These are phyloP conservation scores for Brachirus orientalis DNA, from an alignment of 2,113 vertebrate species.

Conservation along the genomic window DNA sequence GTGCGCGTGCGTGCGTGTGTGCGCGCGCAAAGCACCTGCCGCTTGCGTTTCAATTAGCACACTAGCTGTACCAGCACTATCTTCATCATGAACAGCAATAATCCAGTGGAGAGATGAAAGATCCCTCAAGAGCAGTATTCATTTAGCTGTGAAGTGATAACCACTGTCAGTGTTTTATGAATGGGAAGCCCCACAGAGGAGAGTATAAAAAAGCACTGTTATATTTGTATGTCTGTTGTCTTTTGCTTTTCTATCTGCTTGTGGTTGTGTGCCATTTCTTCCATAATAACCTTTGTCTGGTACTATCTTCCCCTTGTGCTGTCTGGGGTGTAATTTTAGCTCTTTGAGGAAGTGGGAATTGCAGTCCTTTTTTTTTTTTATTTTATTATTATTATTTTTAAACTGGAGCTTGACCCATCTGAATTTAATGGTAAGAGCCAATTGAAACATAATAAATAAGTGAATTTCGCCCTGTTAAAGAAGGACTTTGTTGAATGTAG, in stretches of 20 bases:
- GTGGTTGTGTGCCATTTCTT: constrained; percentile 34
- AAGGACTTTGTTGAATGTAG: not conserved
- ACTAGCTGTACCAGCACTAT: constrained; percentile 1
- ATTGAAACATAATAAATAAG: not conserved
- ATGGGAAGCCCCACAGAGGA: constrained; percentile 29
- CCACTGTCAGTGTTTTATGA: constrained; percentile 41
- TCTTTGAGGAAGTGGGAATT: constrained; percentile 52
- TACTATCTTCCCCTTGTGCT: not conserved
- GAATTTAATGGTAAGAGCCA: not conserved
- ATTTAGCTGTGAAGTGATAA: constrained; percentile 19
- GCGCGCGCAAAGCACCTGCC: constrained; percentile 25
- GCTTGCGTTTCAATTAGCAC: constrained; percentile 47
- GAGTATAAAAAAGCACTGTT: constrained; percentile 12
- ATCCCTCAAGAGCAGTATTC: constrained; percentile 16
- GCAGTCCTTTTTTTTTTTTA: not conserved
- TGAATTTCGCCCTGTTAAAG: not conserved
- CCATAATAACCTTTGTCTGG: constrained; percentile 41
- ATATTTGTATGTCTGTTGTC: constrained; percentile 5
- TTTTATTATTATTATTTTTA: not conserved
- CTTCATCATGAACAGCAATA: constrained; percentile 14
- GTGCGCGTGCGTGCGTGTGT: constrained; percentile 7
- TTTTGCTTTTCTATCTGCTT: constrained; percentile 11
- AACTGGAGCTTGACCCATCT: constrained; percentile 11
- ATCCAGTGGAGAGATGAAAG: constrained; percentile 39
- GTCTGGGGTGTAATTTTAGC: constrained; percentile 52